Percentiles rank a stretch among this genome's conserved stretches.
Conservation (phyloP, 2,888 invertebrate genomes). For the Euzophera pinguis region DNA sequence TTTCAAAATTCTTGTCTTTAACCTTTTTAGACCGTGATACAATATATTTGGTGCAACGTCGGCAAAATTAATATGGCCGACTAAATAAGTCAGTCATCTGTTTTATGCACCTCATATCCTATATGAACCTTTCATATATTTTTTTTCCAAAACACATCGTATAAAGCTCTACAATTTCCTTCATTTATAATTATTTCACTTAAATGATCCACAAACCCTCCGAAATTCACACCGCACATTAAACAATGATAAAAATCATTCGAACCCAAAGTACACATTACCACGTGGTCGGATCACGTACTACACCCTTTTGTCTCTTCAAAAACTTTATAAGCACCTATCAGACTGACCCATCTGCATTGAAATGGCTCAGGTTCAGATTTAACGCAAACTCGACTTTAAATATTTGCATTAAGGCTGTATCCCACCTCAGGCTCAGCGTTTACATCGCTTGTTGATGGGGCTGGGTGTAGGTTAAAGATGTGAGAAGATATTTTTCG, state of each 20-base stretch:
- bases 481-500: background rate
- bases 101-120: too few relatives aligned
- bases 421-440: constrained; percentile 15
- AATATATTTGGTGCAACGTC: too few relatives aligned
- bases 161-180: too few relatives aligned
- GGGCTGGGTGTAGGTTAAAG: constrained; percentile 30
- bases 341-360: constrained; percentile 57
- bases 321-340: constrained; percentile 72
- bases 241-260: constrained; percentile 28
- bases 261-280: constrained; percentile 47
- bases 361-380: constrained; percentile 23
- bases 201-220: background rate
- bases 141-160: too few relatives aligned
- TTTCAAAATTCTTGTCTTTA: too few relatives aligned
- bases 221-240: constrained; percentile 11
- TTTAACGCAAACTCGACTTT: constrained; percentile 28
- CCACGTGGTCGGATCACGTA: constrained; percentile 60
- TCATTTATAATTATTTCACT: background rate
- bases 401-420: constrained; percentile 18
- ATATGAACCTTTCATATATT: too few relatives aligned
- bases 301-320: constrained; percentile 55
- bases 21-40: too few relatives aligned
- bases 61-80: too few relatives aligned
- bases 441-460: constrained; percentile 47
- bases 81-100: too few relatives aligned